phyloP scores from a whole-genome alignment of 2,113 vertebrate genomes.

The Salvelinus alpinus region DNA sequence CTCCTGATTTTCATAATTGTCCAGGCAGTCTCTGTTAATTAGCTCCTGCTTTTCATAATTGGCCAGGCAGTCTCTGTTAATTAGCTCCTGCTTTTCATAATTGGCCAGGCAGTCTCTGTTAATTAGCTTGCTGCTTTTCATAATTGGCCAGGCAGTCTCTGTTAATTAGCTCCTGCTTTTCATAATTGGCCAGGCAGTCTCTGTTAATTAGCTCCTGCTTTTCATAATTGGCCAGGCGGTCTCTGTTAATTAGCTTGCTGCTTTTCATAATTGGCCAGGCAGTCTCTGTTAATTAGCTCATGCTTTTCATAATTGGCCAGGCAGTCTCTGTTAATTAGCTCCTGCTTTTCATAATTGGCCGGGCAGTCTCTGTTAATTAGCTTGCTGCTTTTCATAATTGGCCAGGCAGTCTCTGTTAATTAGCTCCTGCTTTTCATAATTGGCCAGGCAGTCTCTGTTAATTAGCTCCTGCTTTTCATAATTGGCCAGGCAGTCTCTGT shows the following conservation, averaged over 20 bases:
- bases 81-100: not conserved
- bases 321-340: not conserved
- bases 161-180: not conserved
- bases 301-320: not conserved
- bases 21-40: not conserved
- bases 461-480: not conserved
- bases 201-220: not conserved
- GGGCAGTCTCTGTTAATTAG: not conserved
- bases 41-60: not conserved
- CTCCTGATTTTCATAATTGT: not conserved
- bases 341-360: not conserved
- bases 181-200: not conserved
- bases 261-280: not conserved
- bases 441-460: not conserved
- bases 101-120: not conserved
- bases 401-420: not conserved
- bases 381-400: not conserved
- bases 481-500: not conserved
- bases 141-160: not conserved
- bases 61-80: not conserved
- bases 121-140: not conserved
- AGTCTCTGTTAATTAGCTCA: not conserved
- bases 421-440: not conserved
- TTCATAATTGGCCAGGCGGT: not conserved
- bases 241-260: too few species aligned